These are phyloP conservation scores for Pseudochaenichthys georgianus DNA, from an alignment of 2,797 vertebrate species.

Conservation along the genomic window DNA sequence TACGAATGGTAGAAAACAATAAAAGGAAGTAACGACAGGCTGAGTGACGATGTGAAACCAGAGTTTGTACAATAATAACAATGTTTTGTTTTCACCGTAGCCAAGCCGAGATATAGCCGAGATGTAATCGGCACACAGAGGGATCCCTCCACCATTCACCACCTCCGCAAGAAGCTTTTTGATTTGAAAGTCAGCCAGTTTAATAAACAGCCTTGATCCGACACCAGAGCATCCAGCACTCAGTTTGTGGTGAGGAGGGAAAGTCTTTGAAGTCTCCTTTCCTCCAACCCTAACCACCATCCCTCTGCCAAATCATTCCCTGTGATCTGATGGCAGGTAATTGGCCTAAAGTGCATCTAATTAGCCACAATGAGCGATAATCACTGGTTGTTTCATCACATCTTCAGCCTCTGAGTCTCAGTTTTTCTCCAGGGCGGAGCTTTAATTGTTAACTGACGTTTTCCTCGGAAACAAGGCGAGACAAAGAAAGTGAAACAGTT, in stretches of 20 bases:
- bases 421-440: constrained; percentile 6
- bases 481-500: neutral
- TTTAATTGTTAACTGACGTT: neutral
- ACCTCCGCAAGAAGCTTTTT: neutral
- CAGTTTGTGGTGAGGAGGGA: constrained; percentile 8
- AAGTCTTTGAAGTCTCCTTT: constrained; percentile 22
- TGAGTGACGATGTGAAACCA: too few species aligned
- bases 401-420: neutral
- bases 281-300: neutral
- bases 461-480: neutral
- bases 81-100: too few species aligned
- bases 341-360: constrained; percentile 89
- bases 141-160: neutral
- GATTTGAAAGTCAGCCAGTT: neutral
- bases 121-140: neutral
- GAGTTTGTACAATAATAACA: too few species aligned
- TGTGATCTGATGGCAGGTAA: constrained; percentile 89
- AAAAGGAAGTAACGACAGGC: too few species aligned
- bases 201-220: constrained; percentile 7
- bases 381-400: constrained; percentile 77
- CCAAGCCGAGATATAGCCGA: too few species aligned
- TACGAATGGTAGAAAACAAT: too few species aligned
- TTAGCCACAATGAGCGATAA: constrained; percentile 87
- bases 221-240: constrained; percentile 10
- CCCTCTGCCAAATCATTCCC: constrained; percentile 62